Base-by-base conservation (phyloP, 2,888 invertebrate genomes). In the Chymomyza amoena region DNA sequence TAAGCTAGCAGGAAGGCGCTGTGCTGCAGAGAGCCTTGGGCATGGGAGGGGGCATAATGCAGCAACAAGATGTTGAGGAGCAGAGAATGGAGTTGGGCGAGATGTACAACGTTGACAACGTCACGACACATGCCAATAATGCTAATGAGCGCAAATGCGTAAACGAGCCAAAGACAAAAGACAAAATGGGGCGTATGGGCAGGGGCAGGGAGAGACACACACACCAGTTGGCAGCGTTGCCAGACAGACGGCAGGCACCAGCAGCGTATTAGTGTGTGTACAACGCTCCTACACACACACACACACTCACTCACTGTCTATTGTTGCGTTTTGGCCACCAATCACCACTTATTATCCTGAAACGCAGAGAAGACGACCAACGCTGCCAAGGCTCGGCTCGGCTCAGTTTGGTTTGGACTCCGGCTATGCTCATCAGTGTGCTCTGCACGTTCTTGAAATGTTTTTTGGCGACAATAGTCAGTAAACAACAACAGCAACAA, bases 401-500 rank as follows among this genome's bases (percentile, higher is more conserved):
- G 36, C 36, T 36, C 36, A 7, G 16, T 25, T 32, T 32, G 32
- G 32, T 32, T 32, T 7, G 32, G 32, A 32, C 32, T 32, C 6
- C 32, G 32, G 32, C 54, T 54, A 64, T 59, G 63, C 77, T 83
- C 85, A 83, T 85, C 79, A 83, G 74, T 74, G 76, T 79, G 79
- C 83, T 68, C 74, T 71, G 83, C 83, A 83, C 83, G 83, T 83
- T 85, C 83, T 81, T 69, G 61, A 83, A 83, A 83, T 83, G 85
- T 78, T 75, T 57, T 81, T 80, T 72, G 75, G 74, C 68, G 70
- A 70, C 71, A 1, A 75, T 4, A 65, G 57, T 5, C 56, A 16
- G 54, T 6, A 50, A 72, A 61, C 52, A 72, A 59, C 51, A 68
- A 28, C 36, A 63, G 50, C 51, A 56, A 61, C 13, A 60, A 18